phyloP scores from a whole-genome alignment of 2,113 vertebrate genomes.

The Neolamprologus tretocephalus region DNA sequence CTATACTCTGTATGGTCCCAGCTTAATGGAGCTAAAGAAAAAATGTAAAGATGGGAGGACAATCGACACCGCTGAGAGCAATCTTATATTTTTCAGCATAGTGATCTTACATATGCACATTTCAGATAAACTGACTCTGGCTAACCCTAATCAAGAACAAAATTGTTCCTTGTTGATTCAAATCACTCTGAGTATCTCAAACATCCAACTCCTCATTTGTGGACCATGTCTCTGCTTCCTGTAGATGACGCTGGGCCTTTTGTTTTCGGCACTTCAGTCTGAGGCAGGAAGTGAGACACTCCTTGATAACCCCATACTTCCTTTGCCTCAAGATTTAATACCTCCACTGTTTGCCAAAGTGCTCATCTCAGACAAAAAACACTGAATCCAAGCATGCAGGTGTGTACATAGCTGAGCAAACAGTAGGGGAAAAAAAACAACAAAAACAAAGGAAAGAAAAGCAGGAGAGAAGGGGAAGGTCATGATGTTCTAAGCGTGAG shows the following conservation, averaged over 20 bases:
- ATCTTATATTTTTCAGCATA: neutral
- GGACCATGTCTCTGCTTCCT: constrained; percentile 26
- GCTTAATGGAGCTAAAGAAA: neutral
- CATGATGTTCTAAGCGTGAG: neutral
- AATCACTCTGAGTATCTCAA: neutral
- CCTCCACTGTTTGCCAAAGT: constrained; percentile 16
- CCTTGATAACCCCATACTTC: constrained; percentile 58
- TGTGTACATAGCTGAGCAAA: neutral
- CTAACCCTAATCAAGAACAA: neutral
- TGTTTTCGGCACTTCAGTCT: constrained; percentile 50
- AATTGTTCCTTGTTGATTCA: neutral
- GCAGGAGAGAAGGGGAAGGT: neutral
- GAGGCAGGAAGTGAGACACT: constrained; percentile 49
- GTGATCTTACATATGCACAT: neutral
- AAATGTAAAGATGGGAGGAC: neutral
- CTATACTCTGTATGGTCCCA: neutral
- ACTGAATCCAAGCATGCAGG: neutral
- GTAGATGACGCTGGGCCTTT: constrained; percentile 40
- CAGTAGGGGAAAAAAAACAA: neutral
- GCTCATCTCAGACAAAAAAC: constrained; percentile 34
- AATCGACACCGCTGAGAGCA: neutral
- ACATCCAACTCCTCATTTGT: neutral
- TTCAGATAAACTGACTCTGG: neutral
- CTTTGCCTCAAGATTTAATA: constrained; percentile 41
- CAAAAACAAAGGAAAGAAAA: constrained; percentile 16